Evolutionary conservation across 1,140 invertebrate genomes (phyloP).

Genomic region (Bathynomus jamesi): DNA sequence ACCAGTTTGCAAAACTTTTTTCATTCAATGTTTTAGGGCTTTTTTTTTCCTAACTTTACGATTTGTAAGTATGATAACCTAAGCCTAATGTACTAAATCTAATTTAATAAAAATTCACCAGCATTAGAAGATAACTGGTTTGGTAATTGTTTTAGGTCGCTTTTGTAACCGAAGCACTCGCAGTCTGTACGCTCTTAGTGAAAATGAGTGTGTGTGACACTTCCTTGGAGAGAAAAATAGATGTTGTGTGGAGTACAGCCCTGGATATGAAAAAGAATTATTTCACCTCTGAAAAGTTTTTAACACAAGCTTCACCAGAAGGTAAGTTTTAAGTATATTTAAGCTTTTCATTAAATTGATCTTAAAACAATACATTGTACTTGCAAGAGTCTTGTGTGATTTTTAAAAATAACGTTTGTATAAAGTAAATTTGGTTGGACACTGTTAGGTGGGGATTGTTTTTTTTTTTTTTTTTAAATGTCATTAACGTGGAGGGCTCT

Average conservation of each 20-base stretch:
- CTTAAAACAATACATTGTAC: background rate
- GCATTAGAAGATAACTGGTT: background rate
- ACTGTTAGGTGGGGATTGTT: background rate
- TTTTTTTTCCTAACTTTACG: background rate
- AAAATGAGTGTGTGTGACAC: slow-evolving; percentile 52
- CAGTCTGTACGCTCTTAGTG: slow-evolving; percentile 63
- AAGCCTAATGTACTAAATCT: background rate
- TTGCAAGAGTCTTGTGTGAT: background rate
- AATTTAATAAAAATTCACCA: background rate
- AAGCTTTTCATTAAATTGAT: background rate
- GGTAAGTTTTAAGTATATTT: slow-evolving; percentile 43
- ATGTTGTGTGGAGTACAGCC: slow-evolving; percentile 59
- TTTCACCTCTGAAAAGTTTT: slow-evolving; percentile 73
- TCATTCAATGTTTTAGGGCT: background rate
- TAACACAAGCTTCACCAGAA: slow-evolving; percentile 60
- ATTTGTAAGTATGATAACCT: background rate
- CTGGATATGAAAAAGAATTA: slow-evolving; percentile 65
- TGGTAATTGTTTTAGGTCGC: slow-evolving; percentile 44
- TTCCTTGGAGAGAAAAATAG: slow-evolving; percentile 50
- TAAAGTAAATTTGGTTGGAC: background rate
- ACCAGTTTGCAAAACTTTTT: background rate
- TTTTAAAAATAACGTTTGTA: background rate
- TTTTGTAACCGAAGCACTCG: slow-evolving; percentile 67
- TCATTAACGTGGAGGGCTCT: background rate
- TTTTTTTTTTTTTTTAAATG: background rate